phyloP scores from a whole-genome alignment of 2,797 vertebrate genomes.

The Harpagifer antarcticus region DNA sequence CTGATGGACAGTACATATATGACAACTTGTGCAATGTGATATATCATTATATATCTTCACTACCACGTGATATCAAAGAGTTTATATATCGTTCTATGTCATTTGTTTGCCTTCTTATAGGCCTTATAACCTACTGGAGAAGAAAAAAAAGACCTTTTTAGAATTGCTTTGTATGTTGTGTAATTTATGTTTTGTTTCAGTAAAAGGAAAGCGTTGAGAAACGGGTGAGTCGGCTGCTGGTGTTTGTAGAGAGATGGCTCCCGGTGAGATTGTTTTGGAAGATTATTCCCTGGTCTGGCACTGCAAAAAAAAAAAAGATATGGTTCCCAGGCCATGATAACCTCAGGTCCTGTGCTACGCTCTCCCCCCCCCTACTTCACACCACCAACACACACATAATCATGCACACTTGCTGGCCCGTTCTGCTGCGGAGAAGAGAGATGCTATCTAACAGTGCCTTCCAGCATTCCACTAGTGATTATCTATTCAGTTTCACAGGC shows the following conservation, averaged over 20 bases:
- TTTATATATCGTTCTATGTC: conserved; percentile 80
- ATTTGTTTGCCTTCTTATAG: conserved; percentile 81
- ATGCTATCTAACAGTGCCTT: conserved; percentile 87
- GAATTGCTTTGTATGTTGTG: conserved; percentile 80
- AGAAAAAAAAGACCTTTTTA: conserved; percentile 64
- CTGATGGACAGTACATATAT: conserved; percentile 76
- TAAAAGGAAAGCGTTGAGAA: conserved; percentile 74
- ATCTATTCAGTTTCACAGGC: conserved; percentile 84
- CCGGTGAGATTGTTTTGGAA: conserved; percentile 71
- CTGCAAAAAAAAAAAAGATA: conserved; percentile 61
- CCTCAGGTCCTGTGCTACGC: conserved; percentile 80
- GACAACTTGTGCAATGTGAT: conserved; percentile 82
- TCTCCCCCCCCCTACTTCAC: conserved; percentile 33
- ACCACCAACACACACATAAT: conserved; percentile 47
- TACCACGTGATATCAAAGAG: conserved; percentile 74
- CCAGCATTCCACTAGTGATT: conserved; percentile 85
- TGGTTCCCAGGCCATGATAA: conserved; percentile 81
- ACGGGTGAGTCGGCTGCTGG: conserved; percentile 76
- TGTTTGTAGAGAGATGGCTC: conserved; percentile 77
- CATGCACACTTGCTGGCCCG: conserved; percentile 76
- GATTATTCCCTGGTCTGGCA: conserved; percentile 67
- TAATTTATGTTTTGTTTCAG: conserved; percentile 80
- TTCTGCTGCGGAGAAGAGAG: conserved; percentile 82
- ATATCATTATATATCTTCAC: conserved; percentile 79
- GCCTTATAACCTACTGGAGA: conserved; percentile 76